Conservation (phyloP, 2,797 vertebrate species). For the Serranus cabrilla region DNA sequence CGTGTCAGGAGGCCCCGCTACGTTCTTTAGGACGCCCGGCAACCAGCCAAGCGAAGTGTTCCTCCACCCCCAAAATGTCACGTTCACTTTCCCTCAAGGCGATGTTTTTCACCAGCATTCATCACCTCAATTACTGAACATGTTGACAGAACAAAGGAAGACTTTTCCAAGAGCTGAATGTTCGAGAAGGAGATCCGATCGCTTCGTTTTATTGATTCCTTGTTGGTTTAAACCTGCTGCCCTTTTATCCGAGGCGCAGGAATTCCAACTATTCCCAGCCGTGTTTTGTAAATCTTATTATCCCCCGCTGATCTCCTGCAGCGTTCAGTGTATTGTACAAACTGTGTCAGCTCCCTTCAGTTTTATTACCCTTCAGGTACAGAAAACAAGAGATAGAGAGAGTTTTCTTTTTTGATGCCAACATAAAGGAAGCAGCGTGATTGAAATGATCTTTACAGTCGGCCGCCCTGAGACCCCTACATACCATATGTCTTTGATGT, state of each 20-base stretch:
- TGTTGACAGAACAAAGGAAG: background rate
- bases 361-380: background rate
- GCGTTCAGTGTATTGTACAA: background rate
- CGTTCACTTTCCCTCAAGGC: conserved; percentile 29
- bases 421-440: conserved; percentile 13
- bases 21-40: conserved; percentile 38
- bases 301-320: conserved; percentile 35
- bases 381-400: background rate
- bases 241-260: conserved; percentile 19
- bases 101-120: background rate
- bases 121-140: background rate
- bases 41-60: conserved; percentile 9
- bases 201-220: background rate
- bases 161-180: no score
- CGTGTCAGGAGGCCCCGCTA: conserved; percentile 15
- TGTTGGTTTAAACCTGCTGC: conserved; percentile 28
- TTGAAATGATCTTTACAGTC: conserved; percentile 27
- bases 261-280: conserved; percentile 59
- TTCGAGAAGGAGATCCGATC: no score
- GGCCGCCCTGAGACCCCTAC: conserved; percentile 3
- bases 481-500: conserved; percentile 51
- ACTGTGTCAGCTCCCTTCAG: conserved; percentile 18
- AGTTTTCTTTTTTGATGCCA: conserved; percentile 1
- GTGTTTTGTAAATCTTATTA: conserved; percentile 50
- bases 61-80: conserved; percentile 24